Evolutionary conservation across 1,140 invertebrate genomes (phyloP).

Genomic region (Sinonovacula constricta): DNA sequence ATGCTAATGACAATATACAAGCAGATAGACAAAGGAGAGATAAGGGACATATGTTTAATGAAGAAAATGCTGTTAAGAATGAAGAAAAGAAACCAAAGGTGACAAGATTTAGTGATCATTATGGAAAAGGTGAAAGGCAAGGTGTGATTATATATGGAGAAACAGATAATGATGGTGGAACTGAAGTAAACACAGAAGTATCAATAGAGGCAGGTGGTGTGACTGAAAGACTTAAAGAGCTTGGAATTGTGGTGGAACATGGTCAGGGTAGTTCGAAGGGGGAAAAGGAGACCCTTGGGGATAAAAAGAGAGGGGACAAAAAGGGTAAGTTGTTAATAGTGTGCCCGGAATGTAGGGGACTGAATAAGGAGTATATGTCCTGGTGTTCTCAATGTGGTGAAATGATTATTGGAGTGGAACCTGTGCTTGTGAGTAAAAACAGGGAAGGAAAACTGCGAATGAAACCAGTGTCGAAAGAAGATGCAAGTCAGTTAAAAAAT

Average conservation of each 20-base stretch:
- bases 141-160: conserved; percentile 10
- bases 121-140: too few species aligned
- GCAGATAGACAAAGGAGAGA: too few species aligned
- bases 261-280: conserved; percentile 27
- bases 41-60: too few species aligned
- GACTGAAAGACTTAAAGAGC: conserved; percentile 66
- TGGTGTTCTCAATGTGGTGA: conserved; percentile 75
- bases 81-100: neutral
- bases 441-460: conserved; percentile 34
- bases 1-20: too few species aligned
- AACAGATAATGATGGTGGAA: conserved; percentile 38
- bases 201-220: conserved; percentile 67
- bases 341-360: conserved; percentile 70
- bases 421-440: conserved; percentile 59
- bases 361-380: conserved; percentile 72
- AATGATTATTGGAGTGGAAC: conserved; percentile 70
- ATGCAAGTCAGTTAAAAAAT: neutral
- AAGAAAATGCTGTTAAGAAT: too few species aligned
- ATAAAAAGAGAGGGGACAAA: conserved; percentile 35
- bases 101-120: too few species aligned
- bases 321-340: conserved; percentile 61
- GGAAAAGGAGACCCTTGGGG: conserved; percentile 21
- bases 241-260: conserved; percentile 62
- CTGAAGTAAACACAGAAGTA: conserved; percentile 56
- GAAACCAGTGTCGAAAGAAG: conserved; percentile 29